Conservation (phyloP, 2,113 vertebrate genomes). For the Atherinomorus stipes region DNA sequence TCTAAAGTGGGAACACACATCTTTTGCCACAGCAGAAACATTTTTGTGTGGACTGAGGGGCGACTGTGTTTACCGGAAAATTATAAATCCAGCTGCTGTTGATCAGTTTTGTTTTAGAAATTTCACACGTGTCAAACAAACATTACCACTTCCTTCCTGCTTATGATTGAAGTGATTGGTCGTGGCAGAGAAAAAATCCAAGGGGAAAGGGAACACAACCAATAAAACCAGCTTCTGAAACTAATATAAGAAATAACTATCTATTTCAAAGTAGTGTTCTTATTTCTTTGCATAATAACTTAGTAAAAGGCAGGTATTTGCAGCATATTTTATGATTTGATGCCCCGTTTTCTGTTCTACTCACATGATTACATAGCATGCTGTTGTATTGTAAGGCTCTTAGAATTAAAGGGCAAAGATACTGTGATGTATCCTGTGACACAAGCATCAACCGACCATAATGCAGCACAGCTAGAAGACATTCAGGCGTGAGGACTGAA, state of each 20-base stretch:
- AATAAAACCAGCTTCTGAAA: not conserved
- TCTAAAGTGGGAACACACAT: not conserved
- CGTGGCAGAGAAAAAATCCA: too few relatives aligned
- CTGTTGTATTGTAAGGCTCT: not conserved
- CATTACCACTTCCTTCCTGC: slow-evolving; percentile 10
- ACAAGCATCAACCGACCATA: too few relatives aligned
- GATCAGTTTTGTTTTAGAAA: slow-evolving; percentile 7
- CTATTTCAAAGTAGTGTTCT: not conserved
- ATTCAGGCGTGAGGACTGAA: not conserved
- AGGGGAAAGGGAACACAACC: too few relatives aligned
- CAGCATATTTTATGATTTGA: not conserved
- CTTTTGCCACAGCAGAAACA: not conserved
- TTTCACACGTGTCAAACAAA: not conserved
- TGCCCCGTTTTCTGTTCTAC: not conserved
- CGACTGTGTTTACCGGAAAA: not conserved
- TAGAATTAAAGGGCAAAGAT: not conserved
- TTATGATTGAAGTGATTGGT: too few relatives aligned
- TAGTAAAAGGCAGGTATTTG: not conserved
- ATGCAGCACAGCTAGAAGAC: not conserved
- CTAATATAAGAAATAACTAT: not conserved
- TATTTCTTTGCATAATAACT: not conserved
- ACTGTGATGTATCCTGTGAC: not conserved
- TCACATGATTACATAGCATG: not conserved
- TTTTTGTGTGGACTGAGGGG: too few relatives aligned
- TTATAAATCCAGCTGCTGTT: slow-evolving; percentile 6